phyloP scores from a whole-genome alignment of 2,113 vertebrate species.

The Regulus satrapa region DNA sequence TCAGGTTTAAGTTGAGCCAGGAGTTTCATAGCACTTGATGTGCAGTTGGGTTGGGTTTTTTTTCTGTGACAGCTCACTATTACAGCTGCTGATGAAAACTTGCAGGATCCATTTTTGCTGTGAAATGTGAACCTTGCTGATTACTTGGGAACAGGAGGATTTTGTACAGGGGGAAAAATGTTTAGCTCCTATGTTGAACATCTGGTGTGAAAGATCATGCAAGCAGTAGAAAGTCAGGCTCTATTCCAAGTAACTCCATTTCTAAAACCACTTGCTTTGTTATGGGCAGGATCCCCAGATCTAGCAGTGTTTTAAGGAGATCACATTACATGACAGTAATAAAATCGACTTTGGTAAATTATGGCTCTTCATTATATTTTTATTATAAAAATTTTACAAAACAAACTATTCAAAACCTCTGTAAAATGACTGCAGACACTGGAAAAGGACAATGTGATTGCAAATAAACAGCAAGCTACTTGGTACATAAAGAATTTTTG shows the following conservation, averaged over 20 bases:
- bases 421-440: background rate
- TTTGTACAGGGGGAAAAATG: background rate
- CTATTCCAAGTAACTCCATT: background rate
- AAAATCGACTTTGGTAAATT: background rate
- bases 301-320: constrained; percentile 7
- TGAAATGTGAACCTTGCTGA: background rate
- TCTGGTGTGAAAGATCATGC: background rate
- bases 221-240: background rate
- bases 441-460: background rate
- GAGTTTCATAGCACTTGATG: background rate
- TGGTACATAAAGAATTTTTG: background rate
- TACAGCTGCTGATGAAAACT: background rate
- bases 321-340: background rate
- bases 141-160: background rate
- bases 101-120: background rate
- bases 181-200: background rate
- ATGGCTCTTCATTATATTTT: background rate
- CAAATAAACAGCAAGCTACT: background rate
- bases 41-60: background rate
- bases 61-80: background rate
- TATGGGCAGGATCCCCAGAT: background rate
- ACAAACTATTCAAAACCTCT: background rate
- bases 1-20: background rate
- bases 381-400: constrained; percentile 43
- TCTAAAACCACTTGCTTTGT: background rate